These are phyloP conservation scores for Clarias gariepinus DNA, from an alignment of 2,113 vertebrate genomes.

Conservation along the genomic window DNA sequence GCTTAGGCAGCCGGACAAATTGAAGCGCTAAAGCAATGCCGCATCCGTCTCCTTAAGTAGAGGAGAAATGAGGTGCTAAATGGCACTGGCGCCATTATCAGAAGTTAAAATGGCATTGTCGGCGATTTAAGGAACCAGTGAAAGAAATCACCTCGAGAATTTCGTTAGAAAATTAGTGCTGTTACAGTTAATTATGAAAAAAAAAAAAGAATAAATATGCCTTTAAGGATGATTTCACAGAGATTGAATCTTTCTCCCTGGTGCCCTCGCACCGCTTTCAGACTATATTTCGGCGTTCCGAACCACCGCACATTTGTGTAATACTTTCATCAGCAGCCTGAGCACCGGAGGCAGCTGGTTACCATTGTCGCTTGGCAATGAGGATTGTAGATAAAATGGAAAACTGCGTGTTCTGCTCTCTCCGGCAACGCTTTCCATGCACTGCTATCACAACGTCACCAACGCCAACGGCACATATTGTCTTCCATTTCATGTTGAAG, in stretches of 20 bases:
- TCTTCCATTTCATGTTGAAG: not conserved
- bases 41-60: not conserved
- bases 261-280: not conserved
- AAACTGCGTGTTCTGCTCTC: conserved; percentile 4
- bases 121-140: not conserved
- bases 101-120: not conserved
- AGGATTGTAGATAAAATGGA: conserved; percentile 14
- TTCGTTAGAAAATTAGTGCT: not conserved
- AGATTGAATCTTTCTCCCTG: not conserved
- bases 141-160: not conserved
- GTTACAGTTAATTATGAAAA: not conserved
- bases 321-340: conserved; percentile 18
- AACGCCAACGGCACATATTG: not conserved
- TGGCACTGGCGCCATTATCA: not conserved
- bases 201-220: not conserved
- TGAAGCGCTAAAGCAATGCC: not conserved
- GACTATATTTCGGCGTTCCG: not conserved
- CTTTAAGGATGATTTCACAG: not conserved
- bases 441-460: not conserved
- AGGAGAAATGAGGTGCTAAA: not conserved
- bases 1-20: not conserved
- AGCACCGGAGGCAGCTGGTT: conserved; percentile 13
- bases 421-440: not conserved
- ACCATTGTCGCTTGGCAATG: conserved; percentile 21
- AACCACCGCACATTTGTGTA: conserved; percentile 5